phyloP scores from a whole-genome alignment of 2,888 invertebrate genomes.

The Pyrochroa serraticornis region DNA sequence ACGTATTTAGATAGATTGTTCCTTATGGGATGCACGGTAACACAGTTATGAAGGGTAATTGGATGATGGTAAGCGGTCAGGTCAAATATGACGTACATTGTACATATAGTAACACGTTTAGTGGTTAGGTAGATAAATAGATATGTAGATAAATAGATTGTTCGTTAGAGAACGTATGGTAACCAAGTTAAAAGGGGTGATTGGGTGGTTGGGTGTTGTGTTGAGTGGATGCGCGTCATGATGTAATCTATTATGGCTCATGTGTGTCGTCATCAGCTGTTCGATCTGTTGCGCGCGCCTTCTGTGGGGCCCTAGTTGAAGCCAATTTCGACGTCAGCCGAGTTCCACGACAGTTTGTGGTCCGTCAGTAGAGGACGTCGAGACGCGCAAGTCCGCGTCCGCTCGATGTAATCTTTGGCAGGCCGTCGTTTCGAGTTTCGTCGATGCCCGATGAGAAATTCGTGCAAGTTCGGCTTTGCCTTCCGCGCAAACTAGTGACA shows the following conservation, averaged over 20 bases:
- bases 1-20: too few species aligned
- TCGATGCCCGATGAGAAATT: conserved; percentile 32
- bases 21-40: too few species aligned
- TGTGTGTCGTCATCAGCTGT: conserved; percentile 51
- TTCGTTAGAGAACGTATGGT: background rate
- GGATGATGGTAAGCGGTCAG: too few species aligned
- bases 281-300: conserved; percentile 48
- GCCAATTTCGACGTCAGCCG: conserved; percentile 7
- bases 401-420: conserved; percentile 44
- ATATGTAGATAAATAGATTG: too few species aligned
- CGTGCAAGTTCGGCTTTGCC: conserved; percentile 37
- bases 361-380: background rate
- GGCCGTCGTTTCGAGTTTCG: conserved; percentile 42
- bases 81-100: too few species aligned
- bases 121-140: too few species aligned
- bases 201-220: conserved; percentile 13
- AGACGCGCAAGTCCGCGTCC: conserved; percentile 38
- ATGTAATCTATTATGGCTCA: conserved; percentile 30
- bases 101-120: too few species aligned
- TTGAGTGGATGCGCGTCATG: conserved; percentile 16
- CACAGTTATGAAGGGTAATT: too few species aligned
- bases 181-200: background rate
- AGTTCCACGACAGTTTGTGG: conserved; percentile 26
- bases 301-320: conserved; percentile 7
- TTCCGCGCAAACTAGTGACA: conserved; percentile 48